Base-by-base conservation (phyloP, 2,113 vertebrate species). In the Fregetta grallaria region DNA sequence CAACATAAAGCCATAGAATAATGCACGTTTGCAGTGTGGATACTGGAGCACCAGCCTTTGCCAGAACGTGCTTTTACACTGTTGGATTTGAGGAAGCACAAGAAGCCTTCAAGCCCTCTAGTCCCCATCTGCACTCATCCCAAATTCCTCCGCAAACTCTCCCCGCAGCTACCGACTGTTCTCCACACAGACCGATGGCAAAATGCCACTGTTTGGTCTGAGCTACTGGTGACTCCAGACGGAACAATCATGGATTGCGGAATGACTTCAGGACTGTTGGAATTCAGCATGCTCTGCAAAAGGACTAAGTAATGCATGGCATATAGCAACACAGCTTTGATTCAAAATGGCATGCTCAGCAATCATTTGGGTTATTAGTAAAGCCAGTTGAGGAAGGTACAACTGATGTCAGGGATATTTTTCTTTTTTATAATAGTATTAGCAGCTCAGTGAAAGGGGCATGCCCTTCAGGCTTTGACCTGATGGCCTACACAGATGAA, bases 11-110 rank as follows among this genome's bases (percentile, higher is more conserved):
- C 45, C 85, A 34, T 4, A 53, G 50, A 61, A 49, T 3, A 66
- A 74, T 0, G 10, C 32, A 13, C 0, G 0, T 42, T 32, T 34
- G 59, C 62, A 47, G 68, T 3, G 49, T 15, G 68, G 52, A 29
- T 47, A n/a, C 52, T 4, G 20, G 11, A 81, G 61, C 78, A 58
- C 13, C 65, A 27, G 30, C 66, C 71, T 19, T 8, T 38, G 36
- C 44, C 77, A 63, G n/a, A 66, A 29, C 1, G 8, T 8, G 22
- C 29, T 34, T 50, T 13, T 56, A 11, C 34, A 15, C 26, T 7
- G 30, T 32, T 18, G 66, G 23, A 19, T 25, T 13, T 9, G 68
- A 70, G 53, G 65, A 47, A 73, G 47, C 27, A 10, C 32, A 27
- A 72, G 71, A 27, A 73, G 45, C 26, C 47, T 42, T 62, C 45